Evolutionary conservation across 2,888 invertebrate genomes (phyloP).

Genomic region (Nomada lathburiana): DNA sequence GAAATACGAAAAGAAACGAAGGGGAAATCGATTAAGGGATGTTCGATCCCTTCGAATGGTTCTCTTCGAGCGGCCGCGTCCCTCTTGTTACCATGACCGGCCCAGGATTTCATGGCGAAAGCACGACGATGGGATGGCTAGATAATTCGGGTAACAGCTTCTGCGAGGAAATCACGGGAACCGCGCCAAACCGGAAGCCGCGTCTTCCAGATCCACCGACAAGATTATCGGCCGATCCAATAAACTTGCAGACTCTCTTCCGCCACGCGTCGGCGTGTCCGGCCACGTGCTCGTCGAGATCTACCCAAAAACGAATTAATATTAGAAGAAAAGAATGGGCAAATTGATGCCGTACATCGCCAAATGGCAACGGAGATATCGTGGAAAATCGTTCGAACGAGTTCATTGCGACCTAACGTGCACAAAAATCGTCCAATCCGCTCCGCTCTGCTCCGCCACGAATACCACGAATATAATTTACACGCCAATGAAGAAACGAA

Average conservation of each 20-base stretch:
- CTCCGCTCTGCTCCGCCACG: too few relatives aligned
- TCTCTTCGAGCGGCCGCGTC: neutral
- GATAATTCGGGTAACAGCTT: slow-evolving; percentile 70
- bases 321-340: neutral
- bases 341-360: too few relatives aligned
- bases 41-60: neutral
- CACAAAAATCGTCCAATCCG: too few relatives aligned
- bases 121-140: slow-evolving; percentile 31
- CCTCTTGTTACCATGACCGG: neutral
- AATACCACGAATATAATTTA: too few relatives aligned
- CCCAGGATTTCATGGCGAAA: slow-evolving; percentile 27
- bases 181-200: slow-evolving; percentile 66
- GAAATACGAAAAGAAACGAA: neutral
- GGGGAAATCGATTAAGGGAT: neutral
- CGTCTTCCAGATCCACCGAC: slow-evolving; percentile 21
- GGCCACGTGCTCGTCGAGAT: neutral
- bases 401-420: too few relatives aligned
- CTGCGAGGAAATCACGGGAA: slow-evolving; percentile 52
- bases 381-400: too few relatives aligned
- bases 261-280: slow-evolving; percentile 13
- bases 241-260: slow-evolving; percentile 32
- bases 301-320: neutral
- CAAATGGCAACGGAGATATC: too few relatives aligned
- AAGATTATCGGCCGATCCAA: slow-evolving; percentile 47
- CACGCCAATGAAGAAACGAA: too few relatives aligned